Conservation (phyloP, 2,113 vertebrate genomes). For the Rhinoptilus africanus region DNA sequence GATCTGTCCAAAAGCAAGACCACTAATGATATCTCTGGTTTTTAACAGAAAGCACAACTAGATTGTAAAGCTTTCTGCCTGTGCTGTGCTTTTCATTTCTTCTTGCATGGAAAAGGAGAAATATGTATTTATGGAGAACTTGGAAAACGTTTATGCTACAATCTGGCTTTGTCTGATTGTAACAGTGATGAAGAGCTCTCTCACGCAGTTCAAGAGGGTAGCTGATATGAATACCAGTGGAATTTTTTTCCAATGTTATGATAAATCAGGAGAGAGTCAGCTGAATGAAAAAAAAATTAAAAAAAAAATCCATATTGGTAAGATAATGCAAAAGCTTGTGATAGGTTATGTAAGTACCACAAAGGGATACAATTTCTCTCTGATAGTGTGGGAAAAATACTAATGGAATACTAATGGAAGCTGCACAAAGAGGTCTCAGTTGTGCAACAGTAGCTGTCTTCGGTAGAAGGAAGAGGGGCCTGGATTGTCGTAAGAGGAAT, state of each 20-base stretch:
- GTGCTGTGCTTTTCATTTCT: neutral
- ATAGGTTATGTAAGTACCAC: neutral
- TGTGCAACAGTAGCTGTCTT: neutral
- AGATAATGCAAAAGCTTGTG: neutral
- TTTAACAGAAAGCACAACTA: neutral
- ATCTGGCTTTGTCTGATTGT: neutral
- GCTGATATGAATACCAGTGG: neutral
- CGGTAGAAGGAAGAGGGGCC: neutral
- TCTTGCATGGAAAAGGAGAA: neutral
- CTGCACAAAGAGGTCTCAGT: neutral
- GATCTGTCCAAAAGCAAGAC: neutral
- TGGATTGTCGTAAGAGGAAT: neutral
- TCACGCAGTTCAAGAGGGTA: neutral
- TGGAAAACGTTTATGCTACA: neutral
- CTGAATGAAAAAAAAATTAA: neutral
- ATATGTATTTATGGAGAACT: neutral
- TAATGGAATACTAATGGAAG: neutral
- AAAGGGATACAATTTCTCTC: neutral
- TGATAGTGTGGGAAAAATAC: neutral
- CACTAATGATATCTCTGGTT: neutral
- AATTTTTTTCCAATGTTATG: neutral
- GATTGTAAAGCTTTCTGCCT: neutral
- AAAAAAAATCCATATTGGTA: neutral
- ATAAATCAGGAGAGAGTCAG: neutral
- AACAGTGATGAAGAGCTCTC: neutral